phyloP scores from a whole-genome alignment of 2,888 invertebrate genomes.

The Mythimna pallens region DNA sequence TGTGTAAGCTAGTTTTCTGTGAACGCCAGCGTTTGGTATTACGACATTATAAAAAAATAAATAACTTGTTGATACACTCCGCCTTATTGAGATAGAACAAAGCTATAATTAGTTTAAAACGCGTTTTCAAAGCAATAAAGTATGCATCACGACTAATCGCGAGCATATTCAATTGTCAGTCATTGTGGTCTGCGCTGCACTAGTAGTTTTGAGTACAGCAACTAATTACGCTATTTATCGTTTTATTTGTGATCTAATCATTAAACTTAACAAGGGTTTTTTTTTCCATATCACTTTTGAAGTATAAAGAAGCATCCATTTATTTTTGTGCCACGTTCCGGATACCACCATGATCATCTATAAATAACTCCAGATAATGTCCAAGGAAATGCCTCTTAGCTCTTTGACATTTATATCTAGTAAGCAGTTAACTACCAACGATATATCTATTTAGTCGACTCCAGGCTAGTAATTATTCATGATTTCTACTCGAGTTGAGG shows the following conservation, averaged over 20 bases:
- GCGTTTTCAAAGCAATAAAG: constrained; percentile 8
- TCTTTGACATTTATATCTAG: constrained; percentile 23
- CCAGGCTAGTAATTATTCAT: constrained; percentile 53
- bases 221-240: not conserved
- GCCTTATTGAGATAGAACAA: not conserved
- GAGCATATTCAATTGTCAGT: constrained; percentile 16
- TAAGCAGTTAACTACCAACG: constrained; percentile 3
- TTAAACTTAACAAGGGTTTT: not conserved
- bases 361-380: constrained; percentile 1
- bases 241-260: not conserved
- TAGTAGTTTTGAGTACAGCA: not conserved
- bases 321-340: constrained; percentile 10
- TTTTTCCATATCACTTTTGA: not conserved
- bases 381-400: constrained; percentile 15
- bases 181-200: not conserved
- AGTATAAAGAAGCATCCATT: not conserved
- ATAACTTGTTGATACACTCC: no score
- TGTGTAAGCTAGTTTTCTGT: no score
- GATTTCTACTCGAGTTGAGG: constrained; percentile 56
- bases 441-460: constrained; percentile 27
- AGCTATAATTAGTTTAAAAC: constrained; percentile 14
- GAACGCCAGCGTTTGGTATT: no score
- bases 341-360: constrained; percentile 13
- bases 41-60: no score
- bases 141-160: constrained; percentile 19